Evolutionary conservation across 2,888 invertebrate genomes (phyloP).

Genomic region (Rhopalosiphum nymphaeae): DNA sequence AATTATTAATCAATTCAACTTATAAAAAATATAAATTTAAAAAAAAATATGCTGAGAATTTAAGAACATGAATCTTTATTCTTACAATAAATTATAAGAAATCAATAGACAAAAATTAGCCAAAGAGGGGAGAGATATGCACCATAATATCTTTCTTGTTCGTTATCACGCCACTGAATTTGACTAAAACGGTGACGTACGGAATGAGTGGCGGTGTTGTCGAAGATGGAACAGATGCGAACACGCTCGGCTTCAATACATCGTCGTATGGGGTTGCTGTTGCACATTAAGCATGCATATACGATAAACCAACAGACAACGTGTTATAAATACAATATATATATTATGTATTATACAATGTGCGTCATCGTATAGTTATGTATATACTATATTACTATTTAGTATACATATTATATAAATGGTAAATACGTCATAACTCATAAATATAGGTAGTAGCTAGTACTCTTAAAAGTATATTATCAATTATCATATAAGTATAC

Average conservation of each 20-base stretch:
- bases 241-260: not conserved
- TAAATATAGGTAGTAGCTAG: not conserved
- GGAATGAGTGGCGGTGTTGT: not conserved
- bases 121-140: no score
- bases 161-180: not conserved
- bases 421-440: not conserved
- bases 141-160: no score
- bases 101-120: no score
- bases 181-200: not conserved
- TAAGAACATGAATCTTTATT: no score
- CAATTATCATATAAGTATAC: not conserved
- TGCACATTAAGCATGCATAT: not conserved
- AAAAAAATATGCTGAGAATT: no score
- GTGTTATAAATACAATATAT: not conserved
- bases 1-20: no score
- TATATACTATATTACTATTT: not conserved
- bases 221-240: not conserved
- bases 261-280: not conserved
- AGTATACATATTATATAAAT: not conserved
- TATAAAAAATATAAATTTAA: no score
- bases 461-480: not conserved
- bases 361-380: not conserved
- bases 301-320: not conserved
- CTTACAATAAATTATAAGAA: no score
- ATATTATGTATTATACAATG: not conserved